A percentile compares a stretch with the other conserved stretches of the same genome.
Evolutionary conservation across 2,797 vertebrate species (phyloP).

Genomic region (Poeciliopsis infans): DNA sequence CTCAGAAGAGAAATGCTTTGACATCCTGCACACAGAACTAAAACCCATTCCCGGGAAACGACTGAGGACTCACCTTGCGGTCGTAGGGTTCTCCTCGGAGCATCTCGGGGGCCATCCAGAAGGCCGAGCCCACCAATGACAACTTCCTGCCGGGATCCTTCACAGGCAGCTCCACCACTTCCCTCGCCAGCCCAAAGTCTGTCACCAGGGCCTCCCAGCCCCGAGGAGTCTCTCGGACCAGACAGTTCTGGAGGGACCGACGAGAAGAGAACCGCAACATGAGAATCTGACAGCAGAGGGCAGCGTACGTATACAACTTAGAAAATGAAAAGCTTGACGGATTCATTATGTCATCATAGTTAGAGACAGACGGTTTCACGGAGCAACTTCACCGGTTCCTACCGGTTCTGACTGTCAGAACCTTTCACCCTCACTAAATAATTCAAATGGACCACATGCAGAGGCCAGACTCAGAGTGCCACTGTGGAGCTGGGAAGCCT

Average conservation of each 20-base stretch:
- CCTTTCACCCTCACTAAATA: conserved; percentile 54
- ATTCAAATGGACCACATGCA: conserved; percentile 51
- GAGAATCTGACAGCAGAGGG: conserved; percentile 52
- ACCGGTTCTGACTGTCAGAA: conserved; percentile 41
- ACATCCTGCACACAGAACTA: not conserved
- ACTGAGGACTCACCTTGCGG: conserved; percentile 80
- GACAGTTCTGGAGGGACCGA: conserved; percentile 83
- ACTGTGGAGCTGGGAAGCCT: not conserved
- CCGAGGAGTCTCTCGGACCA: conserved; percentile 81
- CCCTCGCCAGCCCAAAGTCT: conserved; percentile 89
- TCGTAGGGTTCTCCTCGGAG: conserved; percentile 89
- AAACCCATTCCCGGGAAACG: not conserved
- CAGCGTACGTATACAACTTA: not conserved
- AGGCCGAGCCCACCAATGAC: conserved; percentile 89
- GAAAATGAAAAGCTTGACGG: not conserved
- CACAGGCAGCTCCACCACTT: conserved; percentile 85
- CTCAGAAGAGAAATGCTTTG: not conserved
- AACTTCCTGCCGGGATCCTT: conserved; percentile 85
- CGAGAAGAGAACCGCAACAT: not conserved
- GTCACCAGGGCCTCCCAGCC: conserved; percentile 87
- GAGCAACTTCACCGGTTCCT: not conserved
- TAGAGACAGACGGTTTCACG: not conserved
- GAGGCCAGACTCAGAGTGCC: conserved; percentile 2
- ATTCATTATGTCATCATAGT: not conserved
- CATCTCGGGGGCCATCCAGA: conserved; percentile 94